Conservation (phyloP, 2,113 vertebrate species). For the Saguinus midas region DNA sequence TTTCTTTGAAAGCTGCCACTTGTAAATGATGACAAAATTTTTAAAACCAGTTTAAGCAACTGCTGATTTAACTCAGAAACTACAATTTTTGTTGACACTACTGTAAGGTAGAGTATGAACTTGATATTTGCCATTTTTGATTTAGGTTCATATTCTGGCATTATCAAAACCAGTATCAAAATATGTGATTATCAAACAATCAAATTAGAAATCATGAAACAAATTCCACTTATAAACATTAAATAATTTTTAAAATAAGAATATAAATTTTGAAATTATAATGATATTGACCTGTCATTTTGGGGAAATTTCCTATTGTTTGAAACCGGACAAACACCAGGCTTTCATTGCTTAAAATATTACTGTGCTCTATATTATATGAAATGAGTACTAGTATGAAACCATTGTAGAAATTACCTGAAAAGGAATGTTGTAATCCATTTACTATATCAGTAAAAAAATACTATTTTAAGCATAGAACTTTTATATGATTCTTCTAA, state of each 20-base stretch:
- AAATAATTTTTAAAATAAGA: conserved; percentile 3
- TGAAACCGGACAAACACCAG: background rate
- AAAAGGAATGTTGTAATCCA: conserved; percentile 50
- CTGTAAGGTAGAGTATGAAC: background rate
- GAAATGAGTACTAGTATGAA: background rate
- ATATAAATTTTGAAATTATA: conserved; percentile 5
- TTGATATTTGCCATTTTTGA: conserved; percentile 52
- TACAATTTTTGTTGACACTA: conserved; percentile 4
- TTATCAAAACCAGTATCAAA: conserved; percentile 36
- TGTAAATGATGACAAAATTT: background rate
- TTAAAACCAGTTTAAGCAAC: background rate
- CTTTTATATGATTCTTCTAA: conserved; percentile 80
- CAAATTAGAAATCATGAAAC: background rate
- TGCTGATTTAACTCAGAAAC: background rate
- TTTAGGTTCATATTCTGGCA: conserved; percentile 39
- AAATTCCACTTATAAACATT: conserved; percentile 27
- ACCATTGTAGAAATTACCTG: conserved; percentile 23
- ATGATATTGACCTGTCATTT: conserved; percentile 11
- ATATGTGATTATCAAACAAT: background rate
- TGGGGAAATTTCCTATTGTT: conserved; percentile 48
- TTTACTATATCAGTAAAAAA: conserved; percentile 28
- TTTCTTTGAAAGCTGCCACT: conserved; percentile 1
- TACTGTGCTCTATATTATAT: background rate
- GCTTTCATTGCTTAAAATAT: background rate
- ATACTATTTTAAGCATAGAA: conserved; percentile 67